A percentile compares a stretch with the other conserved stretches of the same genome.
These are phyloP conservation scores for Henricia sp. DNA, from an alignment of 53 echinoderm and acorn worm species.

Conservation along the genomic window DNA sequence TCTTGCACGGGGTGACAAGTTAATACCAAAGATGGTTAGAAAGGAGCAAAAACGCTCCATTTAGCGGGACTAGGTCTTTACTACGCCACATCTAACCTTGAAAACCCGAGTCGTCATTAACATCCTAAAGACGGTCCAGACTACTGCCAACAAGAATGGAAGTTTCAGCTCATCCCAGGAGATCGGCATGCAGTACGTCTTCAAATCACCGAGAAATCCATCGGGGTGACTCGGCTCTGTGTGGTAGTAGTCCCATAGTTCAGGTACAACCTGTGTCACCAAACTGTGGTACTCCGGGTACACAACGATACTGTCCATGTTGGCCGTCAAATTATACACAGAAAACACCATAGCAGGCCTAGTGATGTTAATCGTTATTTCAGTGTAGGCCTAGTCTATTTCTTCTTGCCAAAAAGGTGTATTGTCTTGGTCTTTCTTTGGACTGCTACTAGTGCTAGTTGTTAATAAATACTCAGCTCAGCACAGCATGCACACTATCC, in stretches of 20 bases:
- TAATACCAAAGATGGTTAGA: no score
- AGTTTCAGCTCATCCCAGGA: conserved; percentile 69
- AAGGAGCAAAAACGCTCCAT: no score
- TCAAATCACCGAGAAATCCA: conserved; percentile 76
- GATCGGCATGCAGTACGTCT: conserved; percentile 67
- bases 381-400: no score
- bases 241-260: conserved; percentile 49
- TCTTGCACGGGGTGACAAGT: no score
- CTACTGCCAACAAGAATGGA: conserved; percentile 67
- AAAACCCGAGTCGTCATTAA: conserved; percentile 79
- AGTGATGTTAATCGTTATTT: no score
- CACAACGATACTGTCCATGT: conserved; percentile 48
- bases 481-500: no score
- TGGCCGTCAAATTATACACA: conserved; percentile 27
- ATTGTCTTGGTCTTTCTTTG: no score
- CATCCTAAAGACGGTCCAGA: conserved; percentile 83
- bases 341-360: neutral
- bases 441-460: no score
- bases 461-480: no score
- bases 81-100: no score
- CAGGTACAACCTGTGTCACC: conserved; percentile 44
- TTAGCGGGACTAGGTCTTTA: no score
- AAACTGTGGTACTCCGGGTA: conserved; percentile 57
- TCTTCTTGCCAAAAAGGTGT: no score
- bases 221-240: conserved; percentile 41